Evolutionary conservation across 2,888 invertebrate genomes (phyloP), one percentile per base, ranked within the genome.

Genomic region (Ectemnius continuus): DNA sequence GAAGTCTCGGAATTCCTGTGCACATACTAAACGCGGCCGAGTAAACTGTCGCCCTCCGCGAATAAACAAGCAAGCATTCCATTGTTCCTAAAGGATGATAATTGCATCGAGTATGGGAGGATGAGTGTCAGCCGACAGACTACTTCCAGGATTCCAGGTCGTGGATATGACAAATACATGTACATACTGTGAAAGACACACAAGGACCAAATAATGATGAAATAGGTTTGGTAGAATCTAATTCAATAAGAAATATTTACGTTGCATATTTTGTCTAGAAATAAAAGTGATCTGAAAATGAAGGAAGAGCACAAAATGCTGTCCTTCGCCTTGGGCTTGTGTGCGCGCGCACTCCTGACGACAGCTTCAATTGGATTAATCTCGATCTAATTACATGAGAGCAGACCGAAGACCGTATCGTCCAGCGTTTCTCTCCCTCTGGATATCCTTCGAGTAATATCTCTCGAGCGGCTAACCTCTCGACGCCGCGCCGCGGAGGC

Each of bases 291-390:
- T 71, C 60, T 73, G 68, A 74, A 63, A 75, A 77, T 77, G 72
- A 77, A 66, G 66, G 28, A 62, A 65, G 59, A 59, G 61, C 60
- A 48, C 60, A 69, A 75, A 66, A 52, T 65, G 68, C 58, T 20
- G 62, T 61, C 11, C 11, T 26, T 57, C 60, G 48, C 63, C 36
- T 36, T 36, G 36, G 1, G 28, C 36, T 20, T 11, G 52, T 26
- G 45, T 28, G 18, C 48, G 23, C 67, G 36, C 20, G 16, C 6
- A 28, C 47, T 18, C 18, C 36, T 59, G 48, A 58, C 28, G 61
- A 13, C 16, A 14, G 8, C 47, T 66, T 82, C 84, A 86, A 86
- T 85, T 81, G 83, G 84, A 75, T 85, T 86, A 85, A 86, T 85
- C 81, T 83, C 76, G 83, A 82, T 83, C 83, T 78, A 84, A 87